Conservation (phyloP, 2,888 invertebrate genomes). For the Ceraclea dissimilis region DNA sequence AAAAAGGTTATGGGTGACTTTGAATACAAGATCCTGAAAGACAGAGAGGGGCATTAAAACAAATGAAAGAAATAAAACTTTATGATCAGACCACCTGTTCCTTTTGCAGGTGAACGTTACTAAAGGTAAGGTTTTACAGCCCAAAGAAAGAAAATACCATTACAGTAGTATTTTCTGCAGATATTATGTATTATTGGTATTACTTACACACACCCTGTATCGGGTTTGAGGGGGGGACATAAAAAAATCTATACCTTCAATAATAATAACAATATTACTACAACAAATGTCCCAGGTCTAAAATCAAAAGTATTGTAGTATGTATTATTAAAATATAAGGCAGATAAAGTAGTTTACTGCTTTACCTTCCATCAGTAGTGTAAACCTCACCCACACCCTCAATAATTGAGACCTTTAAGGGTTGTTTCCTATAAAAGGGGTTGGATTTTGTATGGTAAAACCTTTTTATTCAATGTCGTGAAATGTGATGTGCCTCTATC, state of each 20-base stretch:
- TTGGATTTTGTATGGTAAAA: no score
- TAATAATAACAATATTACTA: no score
- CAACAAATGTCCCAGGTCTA: neutral
- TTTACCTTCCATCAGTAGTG: neutral
- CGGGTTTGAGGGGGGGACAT: constrained; percentile 9
- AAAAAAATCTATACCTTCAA: no score
- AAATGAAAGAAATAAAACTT: constrained; percentile 27
- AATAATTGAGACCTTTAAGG: no score
- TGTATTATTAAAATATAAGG: neutral
- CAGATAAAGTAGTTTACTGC: neutral
- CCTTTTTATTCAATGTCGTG: no score
- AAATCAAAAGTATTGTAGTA: neutral
- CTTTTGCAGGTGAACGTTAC: constrained; percentile 8
- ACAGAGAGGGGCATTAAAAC: constrained; percentile 21
- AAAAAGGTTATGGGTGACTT: no score
- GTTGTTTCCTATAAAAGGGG: no score
- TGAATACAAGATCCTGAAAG: no score
- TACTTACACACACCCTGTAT: constrained; percentile 17
- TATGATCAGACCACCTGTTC: constrained; percentile 23
- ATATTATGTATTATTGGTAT: neutral
- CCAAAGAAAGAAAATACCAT: constrained; percentile 23
- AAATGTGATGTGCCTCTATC: no score
- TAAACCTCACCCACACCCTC: neutral
- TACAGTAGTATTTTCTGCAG: constrained; percentile 11
- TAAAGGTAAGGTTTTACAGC: constrained; percentile 19